Percentiles rank a stretch among this genome's conserved stretches.
Evolutionary conservation across 2,888 invertebrate species (phyloP).

Genomic region (Ectropis crepuscularia): DNA sequence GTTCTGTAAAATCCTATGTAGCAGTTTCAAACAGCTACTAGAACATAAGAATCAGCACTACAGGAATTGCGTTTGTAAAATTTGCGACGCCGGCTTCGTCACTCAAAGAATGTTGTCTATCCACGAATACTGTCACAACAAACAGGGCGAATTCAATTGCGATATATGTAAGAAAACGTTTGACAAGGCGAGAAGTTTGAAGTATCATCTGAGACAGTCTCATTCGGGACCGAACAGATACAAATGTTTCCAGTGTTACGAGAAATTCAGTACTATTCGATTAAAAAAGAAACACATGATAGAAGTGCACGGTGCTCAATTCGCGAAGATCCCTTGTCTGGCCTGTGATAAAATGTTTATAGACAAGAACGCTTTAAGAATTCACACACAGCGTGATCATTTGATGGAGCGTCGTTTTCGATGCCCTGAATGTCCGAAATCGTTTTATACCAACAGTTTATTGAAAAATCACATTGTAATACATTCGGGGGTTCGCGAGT

Average conservation of each 20-base stretch:
- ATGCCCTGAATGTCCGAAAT: conserved; percentile 52
- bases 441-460: conserved; percentile 46
- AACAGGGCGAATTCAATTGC: conserved; percentile 61
- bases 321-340: conserved; percentile 44
- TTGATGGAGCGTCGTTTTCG: conserved; percentile 54
- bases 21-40: conserved; percentile 56
- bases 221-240: conserved; percentile 57
- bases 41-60: conserved; percentile 65
- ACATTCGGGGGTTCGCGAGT: conserved; percentile 47
- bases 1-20: conserved; percentile 50
- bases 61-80: conserved; percentile 57
- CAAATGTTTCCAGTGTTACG: conserved; percentile 60
- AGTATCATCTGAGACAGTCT: conserved; percentile 69
- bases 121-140: conserved; percentile 59
- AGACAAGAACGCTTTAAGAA: conserved; percentile 41
- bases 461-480: conserved; percentile 52
- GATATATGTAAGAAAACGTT: conserved; percentile 72
- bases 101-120: conserved; percentile 52
- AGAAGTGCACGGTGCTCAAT: conserved; percentile 26
- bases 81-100: conserved; percentile 59
- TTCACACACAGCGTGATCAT: conserved; percentile 57
- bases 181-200: conserved; percentile 67
- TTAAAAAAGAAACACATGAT: conserved; percentile 42
- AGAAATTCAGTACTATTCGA: conserved; percentile 45
- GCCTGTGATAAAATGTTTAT: conserved; percentile 54